Evolutionary conservation across 2,797 vertebrate species (phyloP), one percentile per base, ranked within the genome.

Genomic region (Molossus alvarezi): DNA sequence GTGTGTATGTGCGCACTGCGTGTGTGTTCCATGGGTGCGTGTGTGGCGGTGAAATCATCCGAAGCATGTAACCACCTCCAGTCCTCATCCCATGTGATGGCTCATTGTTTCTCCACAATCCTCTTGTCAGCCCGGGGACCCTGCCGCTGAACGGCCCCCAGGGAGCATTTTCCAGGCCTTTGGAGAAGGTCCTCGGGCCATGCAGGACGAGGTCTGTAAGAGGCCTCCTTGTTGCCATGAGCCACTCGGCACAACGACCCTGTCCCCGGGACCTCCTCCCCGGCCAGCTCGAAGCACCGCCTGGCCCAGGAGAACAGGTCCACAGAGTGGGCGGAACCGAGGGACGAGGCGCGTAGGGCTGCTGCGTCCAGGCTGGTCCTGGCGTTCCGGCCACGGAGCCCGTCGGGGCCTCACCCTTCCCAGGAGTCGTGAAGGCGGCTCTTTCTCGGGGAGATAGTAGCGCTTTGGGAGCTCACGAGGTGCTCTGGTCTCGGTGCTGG

Each of bases 391-490:
- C 3, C 0, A 0, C 4, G 8, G 2, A 0, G n/a, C n/a, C 57
- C 1, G 20, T 51, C 73, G 10, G 58, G 58, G 27, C 62, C 1
- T 11, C 79, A 48, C n/a, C 57, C 25, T 27, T 60, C n/a, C 3
- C 1, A 29, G 55, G 65, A 29, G 23, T 3, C 0, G 0, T 0
- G 1, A 9, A 45, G 45, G 0, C 12, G 15, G 62, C 21, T 20
- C 33, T 83, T 48, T 9, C 29, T 15, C 48, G 80, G 41, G 53
- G 67, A 23, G 27, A 10, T 41, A 1, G 0, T 9, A 6, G 29
- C 0, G 0, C 1, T 1, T n/a, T 21, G 5, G 27, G 82, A 33
- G 9, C 1, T 1, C 9, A 0, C 0, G 13, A 17, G 6, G 10
- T 1, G 14, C 18, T 2, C 21, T 25, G 48, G 80, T 51, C 41